Evolutionary conservation across 2,888 invertebrate genomes (phyloP), one percentile per base, ranked within the genome.

Genomic region (Sialis lutaria): DNA sequence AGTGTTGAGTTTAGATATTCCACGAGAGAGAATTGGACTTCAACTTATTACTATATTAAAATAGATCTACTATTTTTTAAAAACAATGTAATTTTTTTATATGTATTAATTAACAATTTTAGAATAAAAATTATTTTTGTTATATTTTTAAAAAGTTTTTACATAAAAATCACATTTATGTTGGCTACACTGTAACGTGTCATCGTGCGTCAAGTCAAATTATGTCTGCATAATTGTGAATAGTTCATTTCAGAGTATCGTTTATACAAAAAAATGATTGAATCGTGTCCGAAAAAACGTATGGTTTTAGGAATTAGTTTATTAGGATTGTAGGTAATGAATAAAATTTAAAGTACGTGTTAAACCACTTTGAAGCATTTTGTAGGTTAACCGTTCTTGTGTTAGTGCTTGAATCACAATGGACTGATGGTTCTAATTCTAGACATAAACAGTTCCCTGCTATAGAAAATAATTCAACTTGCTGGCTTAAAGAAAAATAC

Each of bases 231-330:
- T 3, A 4, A 9, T 9, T 35, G n/a, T 35, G n/a, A 3, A 35
- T 35, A 35, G 3, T 22, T 22, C 2, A 22, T 22, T 22, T 22
- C 22, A 22, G 22, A 22, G 22, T 22, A 22, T 22, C 22, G 2
- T 22, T 22, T 22, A 4, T 22, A 22, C 33, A 45, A 31, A 40
- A 60, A 56, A 60, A 88, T 88, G 87, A 80, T 88, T 58, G 88
- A 88, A 64, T 80, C 82, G 52, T 88, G 86, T 63, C 83, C 87
- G 22, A 83, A 81, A 61, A 79, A 79, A 63, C 85, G 83, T 57
- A 88, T 88, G 88, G 67, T 87, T 44, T 64, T 86, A 50, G 85
- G 82, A 45, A 79, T 87, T 52, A 74, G 82, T 51, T 70, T 77
- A 55, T 67, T 88, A 53, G 86, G 83, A 65, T 69, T 82, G 79